Percentiles rank a stretch among this genome's conserved stretches.
phyloP scores from a whole-genome alignment of 2,888 invertebrate genomes.

The Axea sp. region DNA sequence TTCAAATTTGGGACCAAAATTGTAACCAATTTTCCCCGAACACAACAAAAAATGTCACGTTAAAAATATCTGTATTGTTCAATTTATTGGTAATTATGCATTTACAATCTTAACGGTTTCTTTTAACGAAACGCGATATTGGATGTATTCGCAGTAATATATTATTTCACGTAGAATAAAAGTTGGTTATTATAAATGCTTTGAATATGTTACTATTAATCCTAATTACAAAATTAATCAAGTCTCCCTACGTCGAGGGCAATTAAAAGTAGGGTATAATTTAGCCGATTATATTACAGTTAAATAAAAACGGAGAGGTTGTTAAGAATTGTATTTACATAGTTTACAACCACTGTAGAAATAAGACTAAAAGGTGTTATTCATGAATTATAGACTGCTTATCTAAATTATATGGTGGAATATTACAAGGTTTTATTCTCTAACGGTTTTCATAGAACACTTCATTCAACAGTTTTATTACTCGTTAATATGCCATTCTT shows the following conservation, averaged over 20 bases:
- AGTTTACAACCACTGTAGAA: conserved; percentile 50
- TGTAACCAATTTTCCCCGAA: too few relatives aligned
- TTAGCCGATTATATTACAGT: conserved; percentile 48
- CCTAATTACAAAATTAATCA: conserved; percentile 46
- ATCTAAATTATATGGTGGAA: conserved; percentile 57
- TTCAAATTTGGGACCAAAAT: too few relatives aligned
- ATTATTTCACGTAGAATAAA: too few relatives aligned
- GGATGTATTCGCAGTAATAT: too few relatives aligned
- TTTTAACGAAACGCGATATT: too few relatives aligned
- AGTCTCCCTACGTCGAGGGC: conserved; percentile 28
- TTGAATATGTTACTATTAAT: conserved; percentile 33
- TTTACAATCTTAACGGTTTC: too few relatives aligned
- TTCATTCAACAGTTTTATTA: conserved; percentile 35
- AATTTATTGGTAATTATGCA: too few relatives aligned
- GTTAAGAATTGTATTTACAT: conserved; percentile 50
- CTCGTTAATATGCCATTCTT: conserved; percentile 31
- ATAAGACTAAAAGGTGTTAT: conserved; percentile 42
- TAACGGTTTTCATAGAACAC: conserved; percentile 39
- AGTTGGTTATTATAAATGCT: conserved; percentile 30
- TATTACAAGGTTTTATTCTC: conserved; percentile 52
- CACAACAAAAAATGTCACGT: too few relatives aligned
- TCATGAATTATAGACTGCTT: conserved; percentile 54
- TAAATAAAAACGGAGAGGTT: conserved; percentile 49
- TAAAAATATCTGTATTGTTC: too few relatives aligned
- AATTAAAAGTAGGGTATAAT: conserved; percentile 53